A percentile compares a stretch with the other conserved stretches of the same genome.
These are phyloP conservation scores for Phyllostomus hastatus DNA, from an alignment of 2,113 vertebrate species.

Conservation along the genomic window DNA sequence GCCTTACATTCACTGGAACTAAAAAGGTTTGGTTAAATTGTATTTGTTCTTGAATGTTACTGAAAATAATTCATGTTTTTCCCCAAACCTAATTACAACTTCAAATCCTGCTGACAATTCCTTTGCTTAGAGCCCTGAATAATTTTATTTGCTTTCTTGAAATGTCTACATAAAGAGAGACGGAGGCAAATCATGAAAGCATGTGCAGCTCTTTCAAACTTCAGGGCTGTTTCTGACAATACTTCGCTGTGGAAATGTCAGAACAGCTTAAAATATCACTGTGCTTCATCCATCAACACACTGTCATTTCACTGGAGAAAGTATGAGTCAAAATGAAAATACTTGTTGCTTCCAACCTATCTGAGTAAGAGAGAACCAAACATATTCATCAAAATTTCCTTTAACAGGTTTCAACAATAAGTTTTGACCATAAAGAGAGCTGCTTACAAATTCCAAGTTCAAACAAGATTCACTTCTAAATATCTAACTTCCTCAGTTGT, in stretches of 20 bases:
- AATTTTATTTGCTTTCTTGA: conserved; percentile 35
- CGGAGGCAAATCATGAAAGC: not conserved
- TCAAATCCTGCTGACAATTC: not conserved
- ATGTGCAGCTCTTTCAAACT: not conserved
- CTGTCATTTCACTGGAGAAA: conserved; percentile 26
- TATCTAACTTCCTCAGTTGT: not conserved
- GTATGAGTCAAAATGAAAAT: conserved; percentile 37
- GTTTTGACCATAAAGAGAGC: not conserved
- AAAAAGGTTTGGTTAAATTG: not conserved
- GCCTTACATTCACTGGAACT: not conserved
- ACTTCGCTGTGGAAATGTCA: conserved; percentile 37
- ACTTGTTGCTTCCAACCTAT: not conserved
- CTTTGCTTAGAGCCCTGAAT: not conserved
- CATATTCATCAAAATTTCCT: not conserved
- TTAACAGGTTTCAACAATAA: not conserved
- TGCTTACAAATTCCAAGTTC: not conserved
- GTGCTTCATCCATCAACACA: conserved; percentile 5
- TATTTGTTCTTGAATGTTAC: not conserved
- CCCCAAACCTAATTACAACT: not conserved
- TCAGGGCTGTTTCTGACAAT: conserved; percentile 5
- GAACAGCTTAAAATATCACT: conserved; percentile 49
- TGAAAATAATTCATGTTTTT: not conserved
- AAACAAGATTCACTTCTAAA: not conserved
- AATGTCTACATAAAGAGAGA: not conserved
- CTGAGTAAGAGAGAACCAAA: not conserved